Percentiles rank a stretch among this genome's conserved stretches.
Conservation (phyloP, 2,113 vertebrate species). For the Sterna hirundo region DNA sequence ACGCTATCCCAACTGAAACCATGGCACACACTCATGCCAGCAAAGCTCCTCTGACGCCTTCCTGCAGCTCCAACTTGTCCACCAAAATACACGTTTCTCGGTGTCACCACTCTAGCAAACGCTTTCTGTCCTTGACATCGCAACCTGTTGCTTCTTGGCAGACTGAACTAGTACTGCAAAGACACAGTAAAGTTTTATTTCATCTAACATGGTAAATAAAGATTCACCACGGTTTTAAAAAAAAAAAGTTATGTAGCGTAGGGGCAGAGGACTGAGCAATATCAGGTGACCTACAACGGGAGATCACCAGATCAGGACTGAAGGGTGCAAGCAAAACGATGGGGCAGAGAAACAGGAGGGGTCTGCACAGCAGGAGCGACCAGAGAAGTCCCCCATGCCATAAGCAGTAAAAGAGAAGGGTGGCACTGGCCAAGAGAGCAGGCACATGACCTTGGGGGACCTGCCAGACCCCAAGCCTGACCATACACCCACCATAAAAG, state of each 20-base stretch:
- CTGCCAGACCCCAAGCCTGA: neutral
- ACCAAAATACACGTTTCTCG: neutral
- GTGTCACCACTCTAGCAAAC: neutral
- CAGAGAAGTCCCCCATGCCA: neutral
- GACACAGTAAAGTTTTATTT: rapidly evolving
- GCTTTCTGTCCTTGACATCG: neutral
- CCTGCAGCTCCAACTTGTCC: neutral
- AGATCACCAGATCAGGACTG: neutral
- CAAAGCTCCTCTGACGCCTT: neutral
- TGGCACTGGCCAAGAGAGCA: neutral
- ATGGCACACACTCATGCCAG: neutral
- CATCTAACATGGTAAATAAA: neutral
- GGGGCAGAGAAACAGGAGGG: neutral
- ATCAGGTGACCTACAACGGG: rapidly evolving
- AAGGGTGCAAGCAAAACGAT: neutral
- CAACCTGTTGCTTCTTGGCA: rapidly evolving
- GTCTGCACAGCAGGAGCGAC: neutral
- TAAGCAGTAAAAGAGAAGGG: neutral
- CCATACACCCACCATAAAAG: neutral
- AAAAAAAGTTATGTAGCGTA: neutral
- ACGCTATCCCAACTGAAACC: neutral
- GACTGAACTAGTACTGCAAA: neutral
- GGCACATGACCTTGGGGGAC: neutral
- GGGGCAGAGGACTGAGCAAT: neutral
- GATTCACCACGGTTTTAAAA: neutral